Evolutionary conservation across 2,888 invertebrate species (phyloP).

Genomic region (Chrysomela aeneicollis): DNA sequence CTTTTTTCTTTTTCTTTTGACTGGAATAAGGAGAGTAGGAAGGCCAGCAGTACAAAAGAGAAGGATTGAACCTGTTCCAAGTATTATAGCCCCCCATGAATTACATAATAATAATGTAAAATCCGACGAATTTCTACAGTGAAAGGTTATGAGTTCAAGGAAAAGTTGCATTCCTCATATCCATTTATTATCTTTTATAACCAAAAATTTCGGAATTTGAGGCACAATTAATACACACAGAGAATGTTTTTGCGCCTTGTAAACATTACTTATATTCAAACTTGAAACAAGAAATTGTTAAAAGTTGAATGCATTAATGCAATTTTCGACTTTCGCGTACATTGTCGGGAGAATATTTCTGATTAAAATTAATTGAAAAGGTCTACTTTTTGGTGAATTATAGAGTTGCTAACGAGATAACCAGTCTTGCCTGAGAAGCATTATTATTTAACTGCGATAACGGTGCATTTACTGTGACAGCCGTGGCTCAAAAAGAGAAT

Average conservation of each 20-base stretch:
- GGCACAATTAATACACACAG: constrained; percentile 22
- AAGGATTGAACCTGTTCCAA: constrained; percentile 23
- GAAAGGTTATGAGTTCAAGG: constrained; percentile 46
- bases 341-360: constrained; percentile 10
- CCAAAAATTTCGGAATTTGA: constrained; percentile 15
- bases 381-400: constrained; percentile 21
- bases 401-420: constrained; percentile 21
- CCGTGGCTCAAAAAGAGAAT: not conserved
- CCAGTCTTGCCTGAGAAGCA: constrained; percentile 9
- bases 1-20: too few species aligned
- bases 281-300: constrained; percentile 19
- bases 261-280: constrained; percentile 26
- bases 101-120: constrained; percentile 7
- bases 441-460: constrained; percentile 13
- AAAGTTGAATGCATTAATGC: constrained; percentile 20
- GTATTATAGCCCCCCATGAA: constrained; percentile 6
- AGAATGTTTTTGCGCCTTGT: constrained; percentile 24
- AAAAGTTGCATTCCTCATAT: constrained; percentile 30
- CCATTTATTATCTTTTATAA: constrained; percentile 33
- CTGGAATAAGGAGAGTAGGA: not conserved
- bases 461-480: not conserved
- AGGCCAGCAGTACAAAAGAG: constrained; percentile 21
- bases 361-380: constrained; percentile 25
- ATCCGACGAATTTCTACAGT: constrained; percentile 30
- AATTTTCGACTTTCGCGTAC: constrained; percentile 12